phyloP scores from a whole-genome alignment of 1,140 invertebrate genomes.

The Sipha flava region DNA sequence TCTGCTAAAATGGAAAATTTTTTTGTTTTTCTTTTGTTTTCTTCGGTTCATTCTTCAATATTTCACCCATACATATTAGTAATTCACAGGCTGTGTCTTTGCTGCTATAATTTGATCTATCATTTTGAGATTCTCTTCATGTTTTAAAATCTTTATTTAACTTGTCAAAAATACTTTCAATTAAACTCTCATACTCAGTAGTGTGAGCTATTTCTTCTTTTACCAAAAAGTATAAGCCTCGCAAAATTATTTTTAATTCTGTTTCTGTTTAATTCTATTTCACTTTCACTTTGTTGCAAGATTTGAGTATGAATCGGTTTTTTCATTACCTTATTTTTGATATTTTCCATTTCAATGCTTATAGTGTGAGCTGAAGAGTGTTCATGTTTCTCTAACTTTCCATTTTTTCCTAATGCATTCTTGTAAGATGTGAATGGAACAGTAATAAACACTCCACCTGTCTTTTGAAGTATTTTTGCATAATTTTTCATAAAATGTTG shows the following conservation, averaged over 20 bases:
- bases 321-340: not conserved
- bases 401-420: not conserved
- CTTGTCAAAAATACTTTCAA: constrained; percentile 7
- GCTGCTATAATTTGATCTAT: not conserved
- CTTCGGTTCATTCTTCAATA: not conserved
- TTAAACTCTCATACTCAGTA: not conserved
- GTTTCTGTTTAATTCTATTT: not conserved
- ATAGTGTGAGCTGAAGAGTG: not conserved
- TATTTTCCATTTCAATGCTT: not conserved
- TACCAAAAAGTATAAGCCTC: not conserved
- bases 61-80: not conserved
- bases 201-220: not conserved
- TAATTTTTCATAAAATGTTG: no score
- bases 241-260: not conserved
- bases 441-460: no score
- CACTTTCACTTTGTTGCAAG: not conserved
- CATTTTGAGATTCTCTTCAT: not conserved
- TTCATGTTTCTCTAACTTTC: not conserved
- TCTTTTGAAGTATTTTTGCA: no score
- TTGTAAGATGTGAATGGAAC: no score
- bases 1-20: not conserved
- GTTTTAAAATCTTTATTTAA: not conserved
- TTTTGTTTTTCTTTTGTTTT: not conserved
- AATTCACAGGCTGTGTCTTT: not conserved
- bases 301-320: constrained; percentile 7